Conservation (phyloP, 1,140 invertebrate genomes). For the Drosophila sucinea region DNA sequence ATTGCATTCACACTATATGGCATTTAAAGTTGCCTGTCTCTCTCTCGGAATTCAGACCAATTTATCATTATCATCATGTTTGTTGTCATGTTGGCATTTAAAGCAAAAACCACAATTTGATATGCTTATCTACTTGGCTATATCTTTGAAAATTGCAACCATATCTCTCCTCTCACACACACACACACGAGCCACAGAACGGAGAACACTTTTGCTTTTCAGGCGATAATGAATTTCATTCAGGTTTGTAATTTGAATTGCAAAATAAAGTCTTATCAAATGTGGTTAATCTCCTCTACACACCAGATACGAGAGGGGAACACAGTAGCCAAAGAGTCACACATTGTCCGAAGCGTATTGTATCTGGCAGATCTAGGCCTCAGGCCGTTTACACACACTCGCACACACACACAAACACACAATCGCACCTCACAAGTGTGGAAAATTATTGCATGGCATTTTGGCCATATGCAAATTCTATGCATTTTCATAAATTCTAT, state of each 20-base stretch:
- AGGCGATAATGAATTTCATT: conserved; percentile 36
- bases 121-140: conserved; percentile 45
- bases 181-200: background rate
- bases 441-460: conserved; percentile 27
- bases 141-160: conserved; percentile 19
- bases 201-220: conserved; percentile 33
- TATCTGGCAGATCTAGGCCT: conserved; percentile 33
- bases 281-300: conserved; percentile 34
- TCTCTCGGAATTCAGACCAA: conserved; percentile 4
- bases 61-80: background rate
- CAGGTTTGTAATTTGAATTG: conserved; percentile 63
- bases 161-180: conserved; percentile 10
- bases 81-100: conserved; percentile 44
- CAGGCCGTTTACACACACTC: conserved; percentile 43
- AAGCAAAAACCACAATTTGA: conserved; percentile 32
- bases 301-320: background rate
- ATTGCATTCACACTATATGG: background rate
- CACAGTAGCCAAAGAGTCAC: conserved; percentile 48
- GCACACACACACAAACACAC: conserved; percentile 10
- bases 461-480: conserved; percentile 56
- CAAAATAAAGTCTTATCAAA: conserved; percentile 58
- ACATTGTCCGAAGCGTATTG: conserved; percentile 25
- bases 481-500: conserved; percentile 44
- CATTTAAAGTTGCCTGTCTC: background rate
- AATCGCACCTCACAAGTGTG: conserved; percentile 29